Percentiles rank a stretch among this genome's conserved stretches.
These are phyloP conservation scores for Ceratosolen fusciceps DNA, from an alignment of 1,140 invertebrate genomes.

Conservation along the genomic window DNA sequence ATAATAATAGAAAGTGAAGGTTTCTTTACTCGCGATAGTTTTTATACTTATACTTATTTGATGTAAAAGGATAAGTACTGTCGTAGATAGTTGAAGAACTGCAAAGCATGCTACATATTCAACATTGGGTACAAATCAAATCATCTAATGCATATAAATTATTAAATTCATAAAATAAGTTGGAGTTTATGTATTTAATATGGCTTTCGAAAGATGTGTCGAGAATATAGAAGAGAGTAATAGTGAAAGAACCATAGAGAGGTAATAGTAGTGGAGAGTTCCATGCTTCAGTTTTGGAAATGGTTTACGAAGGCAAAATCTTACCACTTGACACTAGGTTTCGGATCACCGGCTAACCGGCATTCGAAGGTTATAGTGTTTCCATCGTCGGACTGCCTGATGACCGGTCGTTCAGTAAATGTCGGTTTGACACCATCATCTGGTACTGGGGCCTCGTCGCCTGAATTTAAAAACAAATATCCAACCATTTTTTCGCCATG, in stretches of 20 bases:
- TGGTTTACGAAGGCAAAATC: constrained; percentile 59
- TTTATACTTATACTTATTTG: not conserved
- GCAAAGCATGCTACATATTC: constrained; percentile 4
- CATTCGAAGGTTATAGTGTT: constrained; percentile 95
- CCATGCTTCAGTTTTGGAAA: constrained; percentile 26
- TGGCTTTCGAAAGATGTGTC: not conserved
- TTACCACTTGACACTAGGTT: constrained; percentile 93
- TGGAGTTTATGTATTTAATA: not conserved
- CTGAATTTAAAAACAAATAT: constrained; percentile 73
- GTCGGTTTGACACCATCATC: constrained; percentile 93
- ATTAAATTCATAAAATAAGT: not conserved
- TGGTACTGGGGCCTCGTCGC: constrained; percentile 91
- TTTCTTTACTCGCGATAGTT: not conserved
- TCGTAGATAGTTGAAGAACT: not conserved
- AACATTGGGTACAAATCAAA: not conserved
- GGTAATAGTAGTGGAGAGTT: constrained; percentile 11
- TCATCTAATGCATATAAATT: not conserved
- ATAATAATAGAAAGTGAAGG: not conserved
- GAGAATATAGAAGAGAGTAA: not conserved
- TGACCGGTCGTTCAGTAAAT: constrained; percentile 96
- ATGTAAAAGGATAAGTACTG: not conserved
- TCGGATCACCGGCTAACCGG: constrained; percentile 94
- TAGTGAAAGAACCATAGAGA: not conserved
- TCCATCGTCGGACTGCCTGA: constrained; percentile 94
- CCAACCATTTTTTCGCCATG: constrained; percentile 19